These are phyloP conservation scores for Drosophila borealis DNA, from an alignment of 2,888 invertebrate genomes.

Conservation along the genomic window DNA sequence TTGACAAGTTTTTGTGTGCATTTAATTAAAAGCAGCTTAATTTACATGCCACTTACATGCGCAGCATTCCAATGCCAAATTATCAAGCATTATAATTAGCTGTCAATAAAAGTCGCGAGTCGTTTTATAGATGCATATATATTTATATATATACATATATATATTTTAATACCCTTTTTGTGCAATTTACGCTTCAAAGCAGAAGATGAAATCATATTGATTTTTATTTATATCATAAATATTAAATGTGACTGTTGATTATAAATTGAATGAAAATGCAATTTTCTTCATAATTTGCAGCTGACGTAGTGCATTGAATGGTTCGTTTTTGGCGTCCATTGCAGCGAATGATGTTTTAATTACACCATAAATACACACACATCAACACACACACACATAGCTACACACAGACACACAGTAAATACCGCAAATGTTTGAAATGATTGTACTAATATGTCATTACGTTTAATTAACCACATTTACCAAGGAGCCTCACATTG, in stretches of 20 bases:
- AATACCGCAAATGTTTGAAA: constrained; percentile 47
- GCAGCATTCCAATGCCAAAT: constrained; percentile 6
- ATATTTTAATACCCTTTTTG: constrained; percentile 15
- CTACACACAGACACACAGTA: constrained; percentile 1
- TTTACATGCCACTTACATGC: constrained; percentile 27
- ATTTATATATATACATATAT: background rate
- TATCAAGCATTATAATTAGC: constrained; percentile 32
- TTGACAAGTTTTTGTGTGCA: constrained; percentile 11
- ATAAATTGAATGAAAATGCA: constrained; percentile 25
- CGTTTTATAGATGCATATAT: background rate
- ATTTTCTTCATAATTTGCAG: constrained; percentile 52
- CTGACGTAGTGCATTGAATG: constrained; percentile 19
- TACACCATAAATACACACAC: constrained; percentile 4
- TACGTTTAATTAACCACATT: constrained; percentile 79
- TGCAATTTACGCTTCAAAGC: constrained; percentile 28
- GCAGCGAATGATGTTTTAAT: constrained; percentile 31
- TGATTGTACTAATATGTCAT: constrained; percentile 65
- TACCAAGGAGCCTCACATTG: constrained; percentile 10
- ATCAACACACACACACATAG: background rate
- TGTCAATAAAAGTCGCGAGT: constrained; percentile 28
- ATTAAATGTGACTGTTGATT: constrained; percentile 31
- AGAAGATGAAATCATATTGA: constrained; percentile 23
- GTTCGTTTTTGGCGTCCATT: constrained; percentile 7
- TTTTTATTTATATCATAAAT: background rate
- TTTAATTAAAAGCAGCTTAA: constrained; percentile 56